Evolutionary conservation across 2,888 invertebrate species (phyloP), one percentile per base, ranked within the genome.

Genomic region (Drosophila ustulata): DNA sequence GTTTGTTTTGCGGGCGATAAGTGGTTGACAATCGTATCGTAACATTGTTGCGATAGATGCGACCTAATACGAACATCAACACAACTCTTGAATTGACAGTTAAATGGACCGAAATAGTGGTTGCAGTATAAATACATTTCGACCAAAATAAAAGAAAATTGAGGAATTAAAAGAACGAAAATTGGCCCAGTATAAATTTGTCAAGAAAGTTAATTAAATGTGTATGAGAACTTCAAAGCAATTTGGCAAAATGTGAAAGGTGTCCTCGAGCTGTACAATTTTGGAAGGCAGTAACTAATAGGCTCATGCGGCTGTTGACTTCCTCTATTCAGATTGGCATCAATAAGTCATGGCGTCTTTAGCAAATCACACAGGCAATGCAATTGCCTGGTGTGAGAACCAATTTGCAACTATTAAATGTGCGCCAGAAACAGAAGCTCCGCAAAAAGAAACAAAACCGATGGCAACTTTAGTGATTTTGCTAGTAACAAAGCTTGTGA

Each of bases 391-490:
- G 85, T 69, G 88, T 88, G 88, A 71, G 79, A 85, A 88, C 76
- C 82, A 82, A 82, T 82, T 82, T 82, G 85, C 76, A 85, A 88
- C 82, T 85, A 85, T 88, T 82, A 88, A 82, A 88, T 69, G 82
- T 72, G 79, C 66, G 62, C 79, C 86, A 82, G 64, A 75, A 88
- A 78, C 78, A 81, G 47, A 64, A 56, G 58, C 49, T 57, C 61
- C 62, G 62, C 51, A 62, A 66, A 63, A 43, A 26, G 59, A 45
- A 76, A 66, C 64, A 66, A 61, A 70, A 72, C 64, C 61, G 45
- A 37, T 68, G 78, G 53, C 25, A 77, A 68, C 65, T 78, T 68
- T 72, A 57, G 67, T 75, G 67, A 75, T 75, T 75, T 63, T 45
- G 53, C 63, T 18, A 50, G 73, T 45, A 72, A 67, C 63, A 66